Percentiles rank a stretch among this genome's conserved stretches.
Conservation (phyloP, 2,113 vertebrate genomes). For the Syngnathus floridae region DNA sequence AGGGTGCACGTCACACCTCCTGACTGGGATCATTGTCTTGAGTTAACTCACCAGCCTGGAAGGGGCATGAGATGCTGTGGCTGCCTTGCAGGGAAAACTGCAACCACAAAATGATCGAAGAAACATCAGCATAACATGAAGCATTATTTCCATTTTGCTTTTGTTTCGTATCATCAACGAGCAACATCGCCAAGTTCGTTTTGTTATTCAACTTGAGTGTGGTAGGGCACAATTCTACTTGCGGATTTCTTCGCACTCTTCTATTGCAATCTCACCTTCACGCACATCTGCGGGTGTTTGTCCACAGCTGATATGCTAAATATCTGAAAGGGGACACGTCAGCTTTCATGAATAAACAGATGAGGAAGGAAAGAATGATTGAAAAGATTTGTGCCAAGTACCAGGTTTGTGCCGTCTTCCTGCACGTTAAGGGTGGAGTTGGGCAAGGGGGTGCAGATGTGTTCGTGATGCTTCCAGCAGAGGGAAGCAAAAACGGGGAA, state of each 20-base stretch:
- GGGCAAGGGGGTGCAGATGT: constrained; percentile 54
- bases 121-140: background rate
- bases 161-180: too few relatives aligned
- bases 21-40: too few relatives aligned
- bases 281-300: constrained; percentile 82
- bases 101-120: background rate
- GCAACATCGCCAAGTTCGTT: too few relatives aligned
- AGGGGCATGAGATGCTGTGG: constrained; percentile 73
- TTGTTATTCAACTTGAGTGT: too few relatives aligned
- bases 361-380: background rate
- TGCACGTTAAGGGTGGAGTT: constrained; percentile 62
- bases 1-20: background rate
- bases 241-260: background rate
- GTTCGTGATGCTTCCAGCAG: constrained; percentile 72
- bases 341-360: background rate
- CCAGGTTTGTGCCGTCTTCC: constrained; percentile 28
- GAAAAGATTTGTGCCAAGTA: constrained; percentile 28
- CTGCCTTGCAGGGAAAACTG: constrained; percentile 78
- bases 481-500: constrained; percentile 70
- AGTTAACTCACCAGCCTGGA: constrained; percentile 65
- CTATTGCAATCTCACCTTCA: constrained; percentile 69
- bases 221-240: too few relatives aligned
- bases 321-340: constrained; percentile 46
- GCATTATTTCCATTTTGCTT: background rate
- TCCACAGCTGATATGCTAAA: constrained; percentile 75